These are phyloP conservation scores for Listrodromus nycthemerus DNA, from an alignment of 2,888 invertebrate genomes.

Conservation along the genomic window DNA sequence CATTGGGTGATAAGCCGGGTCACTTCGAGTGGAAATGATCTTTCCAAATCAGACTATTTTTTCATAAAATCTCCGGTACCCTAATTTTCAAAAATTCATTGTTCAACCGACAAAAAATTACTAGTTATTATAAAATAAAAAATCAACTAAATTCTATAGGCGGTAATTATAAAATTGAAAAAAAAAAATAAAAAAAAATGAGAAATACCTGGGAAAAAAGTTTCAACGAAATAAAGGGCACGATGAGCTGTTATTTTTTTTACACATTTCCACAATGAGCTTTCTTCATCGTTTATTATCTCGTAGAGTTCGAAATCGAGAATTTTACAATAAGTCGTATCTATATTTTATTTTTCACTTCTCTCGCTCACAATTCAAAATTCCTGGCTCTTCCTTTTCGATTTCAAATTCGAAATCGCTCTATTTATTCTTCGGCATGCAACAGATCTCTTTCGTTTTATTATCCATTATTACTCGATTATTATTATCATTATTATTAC, in stretches of 20 bases:
- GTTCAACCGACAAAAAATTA: too few species aligned
- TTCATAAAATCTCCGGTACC: too few species aligned
- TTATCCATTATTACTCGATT: constrained; percentile 30
- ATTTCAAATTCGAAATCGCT: constrained; percentile 31
- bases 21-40: too few species aligned
- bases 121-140: too few species aligned
- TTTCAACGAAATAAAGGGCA: not conserved
- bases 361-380: constrained; percentile 27
- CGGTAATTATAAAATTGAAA: not conserved
- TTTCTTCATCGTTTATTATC: constrained; percentile 40
- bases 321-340: constrained; percentile 46
- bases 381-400: constrained; percentile 17
- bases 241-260: constrained; percentile 18
- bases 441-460: constrained; percentile 26
- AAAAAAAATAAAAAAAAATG: not conserved
- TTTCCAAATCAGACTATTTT: too few species aligned
- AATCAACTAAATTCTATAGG: too few species aligned
- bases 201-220: not conserved
- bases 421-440: constrained; percentile 21
- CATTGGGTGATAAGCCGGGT: too few species aligned
- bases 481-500: constrained; percentile 25
- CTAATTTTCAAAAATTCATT: too few species aligned
- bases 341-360: constrained; percentile 2
- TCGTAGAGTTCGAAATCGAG: constrained; percentile 39
- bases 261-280: constrained; percentile 40